Evolutionary conservation across 23 tunicate species (phyloP), one percentile per base, ranked within the genome.

Genomic region (Trididemnum clinides): DNA sequence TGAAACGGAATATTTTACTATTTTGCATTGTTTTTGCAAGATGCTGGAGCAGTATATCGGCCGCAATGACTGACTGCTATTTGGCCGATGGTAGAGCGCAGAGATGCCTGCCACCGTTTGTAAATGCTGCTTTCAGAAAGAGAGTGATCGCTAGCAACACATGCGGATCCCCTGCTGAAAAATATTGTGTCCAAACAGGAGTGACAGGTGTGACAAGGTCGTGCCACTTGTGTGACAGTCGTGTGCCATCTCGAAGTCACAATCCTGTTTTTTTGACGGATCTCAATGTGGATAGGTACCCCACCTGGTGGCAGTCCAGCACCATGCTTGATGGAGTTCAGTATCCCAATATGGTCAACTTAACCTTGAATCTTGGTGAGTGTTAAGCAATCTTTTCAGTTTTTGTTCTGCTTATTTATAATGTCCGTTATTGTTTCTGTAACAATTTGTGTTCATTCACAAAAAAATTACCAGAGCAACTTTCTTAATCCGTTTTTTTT

Each of bases 231-330:
- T 94, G 98, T 66, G 73, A 89, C 72, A 64, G 50, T 39, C 33
- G 76, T 1, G 83, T 70, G 31, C 85, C 74, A 3, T 27, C 39
- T 1, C 74, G 28, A 35, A 82, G 87, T 31, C 98, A 89, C 64
- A 76, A 84, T 37, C 65, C 94, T 0, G 29, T 39, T 15, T 81
- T 57, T 44, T 64, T 94, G 31, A 94, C 98, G 38, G 98, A 94
- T 58, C 51, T 89, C 5, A 94, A 71, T 63, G 80, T 83, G 58
- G 94, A 89, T 28, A 81, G 74, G 19, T 37, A 7, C 1, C 64
- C 77, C 21, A 89, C 94, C n/a, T 94, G 98, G 98, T 94, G 98
- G 98, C 98, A 94, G 69, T 89, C 98, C 28, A 82, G 81, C 6
- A 86, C 98, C 38, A 94, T 94, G 98, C 31, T 94, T n/a, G 38